Evolutionary conservation across 2,113 vertebrate genomes (phyloP), one percentile per base, ranked within the genome.

Genomic region (Ellobius talpinus): DNA sequence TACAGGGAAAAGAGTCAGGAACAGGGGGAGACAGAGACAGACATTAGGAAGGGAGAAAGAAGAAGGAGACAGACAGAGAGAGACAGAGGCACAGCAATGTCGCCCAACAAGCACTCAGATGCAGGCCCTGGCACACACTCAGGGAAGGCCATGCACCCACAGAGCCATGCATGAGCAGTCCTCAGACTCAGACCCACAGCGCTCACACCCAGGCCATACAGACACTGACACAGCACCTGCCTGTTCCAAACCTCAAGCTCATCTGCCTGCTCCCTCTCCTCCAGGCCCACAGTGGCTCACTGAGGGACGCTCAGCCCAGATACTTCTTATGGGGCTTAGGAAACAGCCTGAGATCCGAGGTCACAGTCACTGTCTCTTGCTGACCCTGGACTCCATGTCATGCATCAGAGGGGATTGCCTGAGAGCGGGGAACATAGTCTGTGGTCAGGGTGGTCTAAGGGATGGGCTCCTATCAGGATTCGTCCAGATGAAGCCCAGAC

Each of bases 361-460:
- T n/a, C 23, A 82, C 23, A 42, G 79, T 9, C 10, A 1, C 81
- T 39, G 31, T 1, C 16, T 1, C 13, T 17, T 16, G 1, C 24
- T 42, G 55, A 24, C n/a, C n/a, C 81, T 29, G 55, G 0, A 14
- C 3, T 29, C 55, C 55, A 61, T 13, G 55, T 61, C 55, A 39
- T 29, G 79, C 1, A 0, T 61, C 10, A 58, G 10, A 58, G 45
- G 4, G 31, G 17, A 58, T 24, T 33, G 0, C 1, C 23, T 16
- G 55, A 29, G 23, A 19, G n/a, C 12, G 7, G 55, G 6, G 39
- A 42, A 31, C 13, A 17, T 16, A 8, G 7, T 5, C 81, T 84
- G 55, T 7, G 78, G 36, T 84, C 55, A 29, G 55, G 1, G 3
- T 14, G 79, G 14, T 29, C 81, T 84, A 63, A 42, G 55, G 55